These are phyloP conservation scores for Thunnus maccoyii DNA, from an alignment of 2,113 vertebrate species.

Conservation along the genomic window DNA sequence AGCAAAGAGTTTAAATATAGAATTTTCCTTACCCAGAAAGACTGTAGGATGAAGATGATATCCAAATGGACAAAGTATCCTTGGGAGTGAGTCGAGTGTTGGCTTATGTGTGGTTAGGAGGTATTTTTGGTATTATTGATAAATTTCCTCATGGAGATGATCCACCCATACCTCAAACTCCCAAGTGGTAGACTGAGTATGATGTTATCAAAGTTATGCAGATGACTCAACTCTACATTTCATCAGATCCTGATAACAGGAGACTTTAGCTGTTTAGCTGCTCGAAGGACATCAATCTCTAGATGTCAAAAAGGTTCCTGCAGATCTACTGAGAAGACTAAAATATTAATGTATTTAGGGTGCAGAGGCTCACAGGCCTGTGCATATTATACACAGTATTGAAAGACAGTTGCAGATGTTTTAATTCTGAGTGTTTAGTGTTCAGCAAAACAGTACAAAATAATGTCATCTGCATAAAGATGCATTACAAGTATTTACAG, in stretches of 20 bases:
- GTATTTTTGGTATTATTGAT: conserved; percentile 9
- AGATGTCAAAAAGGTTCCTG: not conserved
- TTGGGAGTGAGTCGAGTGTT: not conserved
- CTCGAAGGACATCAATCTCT: not conserved
- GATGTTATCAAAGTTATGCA: not conserved
- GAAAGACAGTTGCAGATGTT: no score
- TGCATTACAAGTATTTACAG: no score
- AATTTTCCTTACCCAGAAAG: not conserved
- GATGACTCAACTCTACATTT: conserved; percentile 1
- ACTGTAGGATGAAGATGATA: not conserved
- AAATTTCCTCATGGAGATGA: not conserved
- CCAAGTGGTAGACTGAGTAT: not conserved
- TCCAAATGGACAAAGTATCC: not conserved
- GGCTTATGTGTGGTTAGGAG: not conserved
- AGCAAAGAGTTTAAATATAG: conserved; percentile 5
- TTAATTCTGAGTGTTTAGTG: no score
- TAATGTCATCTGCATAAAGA: no score
- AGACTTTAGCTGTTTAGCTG: no score
- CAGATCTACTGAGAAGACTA: no score
- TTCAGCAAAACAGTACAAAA: no score
- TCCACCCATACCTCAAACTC: not conserved
- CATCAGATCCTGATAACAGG: not conserved
- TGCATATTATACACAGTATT: no score
- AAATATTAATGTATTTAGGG: no score
- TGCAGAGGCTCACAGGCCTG: no score